These are phyloP conservation scores for Spondyliosoma cantharus DNA, from an alignment of 2,797 vertebrate species.

Conservation along the genomic window DNA sequence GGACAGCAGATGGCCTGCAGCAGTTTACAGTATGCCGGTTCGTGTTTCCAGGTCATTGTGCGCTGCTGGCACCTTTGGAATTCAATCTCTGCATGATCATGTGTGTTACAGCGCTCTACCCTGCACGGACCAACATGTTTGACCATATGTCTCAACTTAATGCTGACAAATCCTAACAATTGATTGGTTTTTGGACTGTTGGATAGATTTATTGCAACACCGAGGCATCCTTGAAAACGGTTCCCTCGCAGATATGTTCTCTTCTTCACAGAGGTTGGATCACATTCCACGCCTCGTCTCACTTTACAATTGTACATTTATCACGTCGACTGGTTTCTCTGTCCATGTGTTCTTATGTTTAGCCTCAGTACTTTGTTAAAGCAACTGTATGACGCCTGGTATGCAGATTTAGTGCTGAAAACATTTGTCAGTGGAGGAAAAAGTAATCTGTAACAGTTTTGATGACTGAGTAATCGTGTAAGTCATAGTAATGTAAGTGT, in stretches of 20 bases:
- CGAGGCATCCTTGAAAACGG: conserved; percentile 18
- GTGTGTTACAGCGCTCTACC: neutral
- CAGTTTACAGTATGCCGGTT: conserved; percentile 7
- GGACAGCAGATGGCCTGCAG: neutral
- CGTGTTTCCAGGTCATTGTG: conserved; percentile 46
- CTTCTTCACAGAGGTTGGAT: conserved; percentile 37
- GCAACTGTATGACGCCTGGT: neutral
- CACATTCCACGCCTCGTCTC: conserved; percentile 67
- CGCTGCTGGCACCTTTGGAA: conserved; percentile 24
- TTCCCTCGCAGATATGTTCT: conserved; percentile 34
- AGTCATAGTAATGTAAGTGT: too few relatives aligned
- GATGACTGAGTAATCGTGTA: neutral
- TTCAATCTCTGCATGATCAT: neutral
- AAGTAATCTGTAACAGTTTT: neutral
- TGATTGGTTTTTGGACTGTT: neutral
- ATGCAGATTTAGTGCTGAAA: neutral
- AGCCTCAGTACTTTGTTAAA: conserved; percentile 12
- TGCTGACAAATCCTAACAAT: conserved; percentile 21
- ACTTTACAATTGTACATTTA: conserved; percentile 68
- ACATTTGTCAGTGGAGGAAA: neutral
- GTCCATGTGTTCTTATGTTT: neutral
- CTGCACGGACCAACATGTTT: conserved; percentile 25
- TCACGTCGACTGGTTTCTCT: conserved; percentile 56
- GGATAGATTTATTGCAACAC: conserved; percentile 31
- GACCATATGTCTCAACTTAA: conserved; percentile 14